Conservation (phyloP, 2,888 invertebrate genomes). For the Germaria angustata region DNA sequence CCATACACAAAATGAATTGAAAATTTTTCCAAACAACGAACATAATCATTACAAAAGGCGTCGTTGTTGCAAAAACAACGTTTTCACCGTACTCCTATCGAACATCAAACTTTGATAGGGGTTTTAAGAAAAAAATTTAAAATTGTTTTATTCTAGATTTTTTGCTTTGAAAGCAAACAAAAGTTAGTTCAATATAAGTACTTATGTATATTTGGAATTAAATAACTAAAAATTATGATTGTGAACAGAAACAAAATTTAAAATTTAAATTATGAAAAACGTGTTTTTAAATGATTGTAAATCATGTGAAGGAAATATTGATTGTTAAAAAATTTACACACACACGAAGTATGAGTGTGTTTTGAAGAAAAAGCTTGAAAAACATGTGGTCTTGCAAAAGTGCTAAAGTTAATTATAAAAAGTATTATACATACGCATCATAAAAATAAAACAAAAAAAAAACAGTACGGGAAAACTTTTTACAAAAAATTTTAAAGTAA, state of each 20-base stretch:
- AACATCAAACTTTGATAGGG: slow-evolving; percentile 22
- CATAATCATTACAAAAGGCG: slow-evolving; percentile 67
- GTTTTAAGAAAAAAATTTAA: too few species aligned
- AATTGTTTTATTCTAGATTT: slow-evolving; percentile 31
- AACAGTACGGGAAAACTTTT: too few species aligned
- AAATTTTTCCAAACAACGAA: slow-evolving; percentile 61
- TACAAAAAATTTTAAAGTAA: neutral
- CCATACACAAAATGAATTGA: slow-evolving; percentile 59
- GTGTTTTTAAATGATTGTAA: slow-evolving; percentile 57
- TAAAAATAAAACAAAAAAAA: slow-evolving; percentile 15
- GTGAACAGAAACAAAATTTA: slow-evolving; percentile 15
- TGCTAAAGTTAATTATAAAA: slow-evolving; percentile 4
- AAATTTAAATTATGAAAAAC: slow-evolving; percentile 41
- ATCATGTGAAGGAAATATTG: slow-evolving; percentile 58
- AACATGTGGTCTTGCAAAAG: slow-evolving; percentile 62
- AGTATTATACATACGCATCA: too few species aligned
- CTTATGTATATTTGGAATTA: neutral
- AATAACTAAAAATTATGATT: neutral
- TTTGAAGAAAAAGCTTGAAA: slow-evolving; percentile 26
- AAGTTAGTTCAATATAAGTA: too few species aligned
- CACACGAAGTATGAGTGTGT: neutral
- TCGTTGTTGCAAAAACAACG: slow-evolving; percentile 67
- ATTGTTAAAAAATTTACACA: slow-evolving; percentile 36
- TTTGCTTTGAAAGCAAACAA: neutral
- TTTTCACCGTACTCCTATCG: slow-evolving; percentile 57